Base-by-base conservation (phyloP, 2,888 invertebrate genomes). In the Agrotis clavis region DNA sequence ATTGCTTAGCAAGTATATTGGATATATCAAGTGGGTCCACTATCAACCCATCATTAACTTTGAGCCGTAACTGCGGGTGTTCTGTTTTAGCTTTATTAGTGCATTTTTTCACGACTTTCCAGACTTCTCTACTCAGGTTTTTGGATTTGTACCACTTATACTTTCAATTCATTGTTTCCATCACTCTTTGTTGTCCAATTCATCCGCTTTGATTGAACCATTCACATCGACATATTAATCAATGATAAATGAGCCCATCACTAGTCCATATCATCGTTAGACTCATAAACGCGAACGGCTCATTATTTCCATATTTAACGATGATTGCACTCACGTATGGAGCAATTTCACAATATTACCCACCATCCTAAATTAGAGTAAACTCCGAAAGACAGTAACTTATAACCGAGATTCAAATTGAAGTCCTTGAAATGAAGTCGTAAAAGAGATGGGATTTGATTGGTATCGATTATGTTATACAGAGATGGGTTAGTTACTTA, bases 291-390 rank as follows among this genome's bases (percentile, higher is more conserved):
- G 88, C 82, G 87, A 89, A 88, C 86, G 87, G 90, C 90, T 91
- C 91, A 92, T 93, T 92, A 93, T 92, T 92, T 90, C 89, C 90
- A 89, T 91, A 92, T 91, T 93, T 93, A 92, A 94, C 91, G 93
- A 92, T 93, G 92, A 93, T 93, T 93, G 91, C 88, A 83, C 88
- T 87, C 86, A 87, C 84, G 87, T 86, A 83, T 71, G 81, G 77
- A 80, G 86, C 83, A 75, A 88, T 90, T 85, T 86, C 83, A 71
- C 81, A 82, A 87, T 89, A 89, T 88, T 87, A 88, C 70, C 70
- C 71, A 65, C 53, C 66, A 62, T 82, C 82, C 72, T 57, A 77
- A 81, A 84, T 84, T 75, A 68, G 70, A 41, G 25, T 51, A 67
- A 62, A 70, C 56, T 57, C 21, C 56, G 73, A 84, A 77, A 77